These are phyloP conservation scores for Morpho helenor DNA, from an alignment of 2,888 invertebrate genomes.

Conservation along the genomic window DNA sequence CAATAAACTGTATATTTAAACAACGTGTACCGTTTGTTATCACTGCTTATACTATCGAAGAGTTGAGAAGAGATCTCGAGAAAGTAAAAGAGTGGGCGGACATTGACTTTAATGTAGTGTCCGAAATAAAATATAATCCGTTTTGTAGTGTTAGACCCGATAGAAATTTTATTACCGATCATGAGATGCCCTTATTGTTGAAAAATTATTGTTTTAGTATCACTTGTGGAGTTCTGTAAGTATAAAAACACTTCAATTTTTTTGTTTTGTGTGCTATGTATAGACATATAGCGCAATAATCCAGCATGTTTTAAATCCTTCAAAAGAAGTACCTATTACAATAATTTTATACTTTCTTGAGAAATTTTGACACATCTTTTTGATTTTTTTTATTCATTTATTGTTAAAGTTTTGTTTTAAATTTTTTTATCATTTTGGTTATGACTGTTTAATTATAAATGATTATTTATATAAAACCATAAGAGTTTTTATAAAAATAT, in stretches of 20 bases:
- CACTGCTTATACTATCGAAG: conserved; percentile 84
- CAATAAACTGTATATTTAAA: conserved; percentile 78
- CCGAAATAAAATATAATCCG: conserved; percentile 80
- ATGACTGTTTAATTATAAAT: no score
- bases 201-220: conserved; percentile 84
- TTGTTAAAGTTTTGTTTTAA: no score
- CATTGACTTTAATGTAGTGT: conserved; percentile 67
- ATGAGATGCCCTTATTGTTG: conserved; percentile 83
- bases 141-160: conserved; percentile 85
- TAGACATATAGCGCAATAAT: no score
- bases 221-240: conserved; percentile 49
- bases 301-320: no score
- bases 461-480: no score
- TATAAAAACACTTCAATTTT: neutral
- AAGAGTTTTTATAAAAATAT: no score
- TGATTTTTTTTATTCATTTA: no score
- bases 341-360: no score
- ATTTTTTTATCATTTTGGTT: no score
- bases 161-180: conserved; percentile 86
- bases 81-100: conserved; percentile 73
- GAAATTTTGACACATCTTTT: no score
- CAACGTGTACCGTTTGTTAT: conserved; percentile 80
- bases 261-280: neutral
- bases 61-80: conserved; percentile 81
- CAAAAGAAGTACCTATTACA: no score